A percentile compares a stretch with the other conserved stretches of the same genome.
Evolutionary conservation across 2,113 vertebrate species (phyloP).

Genomic region (Forbesichthys papilliferus): DNA sequence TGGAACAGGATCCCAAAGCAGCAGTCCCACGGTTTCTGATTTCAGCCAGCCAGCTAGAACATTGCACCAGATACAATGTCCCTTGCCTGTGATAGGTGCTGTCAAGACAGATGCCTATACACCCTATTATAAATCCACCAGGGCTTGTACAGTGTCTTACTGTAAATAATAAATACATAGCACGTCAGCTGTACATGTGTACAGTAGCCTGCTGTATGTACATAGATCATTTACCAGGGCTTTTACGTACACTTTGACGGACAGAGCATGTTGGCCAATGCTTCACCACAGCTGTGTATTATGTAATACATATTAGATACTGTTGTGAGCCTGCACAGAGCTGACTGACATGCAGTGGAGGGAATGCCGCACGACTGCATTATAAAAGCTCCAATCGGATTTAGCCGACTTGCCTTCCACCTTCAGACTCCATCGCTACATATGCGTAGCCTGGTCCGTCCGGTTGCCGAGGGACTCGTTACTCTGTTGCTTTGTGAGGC

Average conservation of each 20-base stretch:
- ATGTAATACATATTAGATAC: conserved; percentile 53
- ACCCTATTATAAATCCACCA: conserved; percentile 28
- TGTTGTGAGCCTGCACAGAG: conserved; percentile 39
- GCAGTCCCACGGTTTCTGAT: conserved; percentile 38
- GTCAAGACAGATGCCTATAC: neutral
- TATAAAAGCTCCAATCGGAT: conserved; percentile 56
- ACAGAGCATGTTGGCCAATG: conserved; percentile 27
- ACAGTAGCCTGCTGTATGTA: conserved; percentile 13
- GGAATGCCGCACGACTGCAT: conserved; percentile 60
- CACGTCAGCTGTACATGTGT: conserved; percentile 7
- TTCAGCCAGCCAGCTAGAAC: conserved; percentile 9
- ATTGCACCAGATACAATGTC: conserved; percentile 39
- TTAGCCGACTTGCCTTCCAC: conserved; percentile 34
- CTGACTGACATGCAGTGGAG: conserved; percentile 51
- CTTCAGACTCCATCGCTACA: conserved; percentile 67
- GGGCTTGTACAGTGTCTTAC: conserved; percentile 13
- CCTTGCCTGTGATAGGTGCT: conserved; percentile 49
- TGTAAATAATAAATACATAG: neutral
- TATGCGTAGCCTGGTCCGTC: conserved; percentile 59
- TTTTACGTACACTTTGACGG: conserved; percentile 37
- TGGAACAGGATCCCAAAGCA: conserved; percentile 38
- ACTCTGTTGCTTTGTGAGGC: conserved; percentile 66
- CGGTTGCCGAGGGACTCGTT: conserved; percentile 70
- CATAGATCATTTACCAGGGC: conserved; percentile 44
- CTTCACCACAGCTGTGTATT: conserved; percentile 35